phyloP scores from a whole-genome alignment of 2,113 vertebrate species.

The Leucosticte australis region DNA sequence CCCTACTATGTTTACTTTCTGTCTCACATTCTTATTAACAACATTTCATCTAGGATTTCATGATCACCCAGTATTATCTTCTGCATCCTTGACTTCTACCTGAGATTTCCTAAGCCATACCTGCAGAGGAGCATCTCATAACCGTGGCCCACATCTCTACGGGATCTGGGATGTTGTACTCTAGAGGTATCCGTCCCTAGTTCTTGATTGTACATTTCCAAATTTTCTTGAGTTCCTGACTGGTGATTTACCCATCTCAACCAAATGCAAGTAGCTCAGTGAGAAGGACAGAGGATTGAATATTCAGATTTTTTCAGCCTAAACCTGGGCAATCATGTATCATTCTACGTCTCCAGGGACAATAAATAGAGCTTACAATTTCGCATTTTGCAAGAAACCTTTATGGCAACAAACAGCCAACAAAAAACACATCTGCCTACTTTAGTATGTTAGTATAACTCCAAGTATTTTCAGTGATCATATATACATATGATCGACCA shows the following conservation, averaged over 20 bases:
- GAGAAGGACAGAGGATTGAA: not conserved
- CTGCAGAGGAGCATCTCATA: not conserved
- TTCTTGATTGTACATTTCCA: not conserved
- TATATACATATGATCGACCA: not conserved
- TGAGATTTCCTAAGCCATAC: not conserved
- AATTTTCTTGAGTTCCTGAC: not conserved
- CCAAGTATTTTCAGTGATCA: not conserved
- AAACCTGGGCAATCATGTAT: not conserved
- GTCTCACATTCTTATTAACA: not conserved
- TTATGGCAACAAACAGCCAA: not conserved
- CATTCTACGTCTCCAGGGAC: not conserved
- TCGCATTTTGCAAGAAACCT: not conserved
- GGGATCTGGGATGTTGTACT: rapidly evolving
- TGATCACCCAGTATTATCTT: not conserved
- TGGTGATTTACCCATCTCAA: not conserved
- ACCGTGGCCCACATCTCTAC: not conserved
- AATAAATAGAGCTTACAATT: not conserved
- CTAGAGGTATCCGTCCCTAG: not conserved
- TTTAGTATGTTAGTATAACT: not conserved
- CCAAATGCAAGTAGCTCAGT: not conserved
- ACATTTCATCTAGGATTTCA: not conserved
- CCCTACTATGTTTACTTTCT: not conserved
- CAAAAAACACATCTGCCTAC: not conserved
- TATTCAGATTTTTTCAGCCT: not conserved
- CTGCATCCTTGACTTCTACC: not conserved